Evolutionary conservation across 2,113 vertebrate genomes (phyloP), one percentile per base, ranked within the genome.

Genomic region (Gallinago media): DNA sequence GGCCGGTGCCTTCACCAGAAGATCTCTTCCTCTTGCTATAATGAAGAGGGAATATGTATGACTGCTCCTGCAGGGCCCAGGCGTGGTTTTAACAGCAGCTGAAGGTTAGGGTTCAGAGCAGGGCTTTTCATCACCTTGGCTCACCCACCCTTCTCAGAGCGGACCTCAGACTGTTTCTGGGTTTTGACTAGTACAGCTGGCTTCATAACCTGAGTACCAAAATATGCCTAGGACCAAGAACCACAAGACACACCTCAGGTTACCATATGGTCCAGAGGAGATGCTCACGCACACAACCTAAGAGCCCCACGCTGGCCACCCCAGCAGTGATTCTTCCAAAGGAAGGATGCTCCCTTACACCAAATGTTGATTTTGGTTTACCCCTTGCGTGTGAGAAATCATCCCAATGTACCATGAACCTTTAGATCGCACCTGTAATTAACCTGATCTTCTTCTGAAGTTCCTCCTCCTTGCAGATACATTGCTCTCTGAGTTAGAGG

Each of bases 251-350:
- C n/a, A 26, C 38, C 65, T 47, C 42, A 32, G 34, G 22, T 26
- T 26, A 38, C n/a, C 42, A 26, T 4, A 83, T 3, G 36, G 16
- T 54, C 49, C 23, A 27, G 29, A 63, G 18, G 15, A 78, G 18
- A 34, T 46, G 50, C 26, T 54, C 44, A n/a, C 0, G 0, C 23
- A 34, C 1, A 4, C 27, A 66, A 19, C 12, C 13, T 15, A 38
- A 59, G 25, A 83, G 26, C 19, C 40, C 63, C 47, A 61, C 20
- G 5, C 3, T 29, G 26, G 15, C 36, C n/a, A 62, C 6, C 16
- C 14, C 63, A 77, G 25, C 55, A 40, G 19, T 4, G 27, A 44
- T 27, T 81, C 42, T 71, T 77, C 52, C 58, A 42, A 79, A 66
- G 26, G 44, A 89, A 67, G 18, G 62, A 25, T 75, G 16, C 3